These are phyloP conservation scores for Halichoeres trimaculatus DNA, from an alignment of 2,113 vertebrate genomes.

Conservation along the genomic window DNA sequence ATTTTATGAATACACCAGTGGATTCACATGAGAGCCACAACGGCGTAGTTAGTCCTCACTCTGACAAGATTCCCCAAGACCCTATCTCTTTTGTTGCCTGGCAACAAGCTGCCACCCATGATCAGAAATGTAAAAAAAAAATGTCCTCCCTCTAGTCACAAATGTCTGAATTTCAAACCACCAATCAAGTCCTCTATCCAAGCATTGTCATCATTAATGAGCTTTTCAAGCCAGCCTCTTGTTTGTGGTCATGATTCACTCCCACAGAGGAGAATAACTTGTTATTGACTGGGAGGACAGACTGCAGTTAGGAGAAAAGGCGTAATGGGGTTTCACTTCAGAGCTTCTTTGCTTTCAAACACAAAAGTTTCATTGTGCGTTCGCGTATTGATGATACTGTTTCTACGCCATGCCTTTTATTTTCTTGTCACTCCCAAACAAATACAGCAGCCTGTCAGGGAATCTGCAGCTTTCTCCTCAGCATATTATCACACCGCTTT, in stretches of 20 bases:
- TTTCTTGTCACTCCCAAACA: constrained; percentile 37
- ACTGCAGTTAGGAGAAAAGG: neutral
- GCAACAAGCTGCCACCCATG: constrained; percentile 79
- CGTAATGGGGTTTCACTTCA: constrained; percentile 39
- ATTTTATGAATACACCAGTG: neutral
- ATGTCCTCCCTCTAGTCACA: neutral
- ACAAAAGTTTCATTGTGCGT: constrained; percentile 45
- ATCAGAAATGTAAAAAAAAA: constrained; percentile 42
- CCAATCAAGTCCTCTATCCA: constrained; percentile 10
- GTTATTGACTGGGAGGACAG: constrained; percentile 45
- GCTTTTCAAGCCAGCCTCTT: constrained; percentile 23
- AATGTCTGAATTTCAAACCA: constrained; percentile 12
- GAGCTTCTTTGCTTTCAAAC: constrained; percentile 27
- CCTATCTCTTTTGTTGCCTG: constrained; percentile 83
- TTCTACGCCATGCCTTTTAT: constrained; percentile 41
- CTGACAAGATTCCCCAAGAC: constrained; percentile 53
- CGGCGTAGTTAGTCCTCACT: constrained; percentile 25
- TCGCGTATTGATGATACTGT: constrained; percentile 23
- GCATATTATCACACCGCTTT: constrained; percentile 32
- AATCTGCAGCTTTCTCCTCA: constrained; percentile 24
- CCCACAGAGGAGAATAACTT: constrained; percentile 27
- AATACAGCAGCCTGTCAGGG: constrained; percentile 41
- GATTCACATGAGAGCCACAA: neutral
- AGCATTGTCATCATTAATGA: constrained; percentile 28
- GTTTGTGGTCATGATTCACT: constrained; percentile 39